phyloP scores from a whole-genome alignment of 2,888 invertebrate genomes.

The Mechanitis mazaeus region DNA sequence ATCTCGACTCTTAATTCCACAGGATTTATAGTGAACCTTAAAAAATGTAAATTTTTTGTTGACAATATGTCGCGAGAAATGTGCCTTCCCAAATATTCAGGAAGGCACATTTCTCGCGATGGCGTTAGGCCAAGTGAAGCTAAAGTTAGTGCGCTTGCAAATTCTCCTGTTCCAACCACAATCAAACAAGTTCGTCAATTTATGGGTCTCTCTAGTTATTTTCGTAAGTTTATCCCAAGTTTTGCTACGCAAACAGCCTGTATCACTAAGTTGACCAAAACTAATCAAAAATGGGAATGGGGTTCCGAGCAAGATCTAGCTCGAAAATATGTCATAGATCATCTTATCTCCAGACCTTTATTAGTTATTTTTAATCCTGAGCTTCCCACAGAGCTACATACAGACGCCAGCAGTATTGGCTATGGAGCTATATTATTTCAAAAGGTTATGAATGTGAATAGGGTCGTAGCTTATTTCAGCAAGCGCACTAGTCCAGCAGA shows the following conservation, averaged over 20 bases:
- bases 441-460: conserved; percentile 5
- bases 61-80: too few species aligned
- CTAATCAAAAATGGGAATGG: conserved; percentile 35
- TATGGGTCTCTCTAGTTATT: conserved; percentile 29
- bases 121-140: conserved; percentile 24
- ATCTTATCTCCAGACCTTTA: conserved; percentile 26
- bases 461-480: too few species aligned
- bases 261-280: conserved; percentile 35
- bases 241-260: conserved; percentile 32
- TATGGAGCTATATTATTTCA: conserved; percentile 37
- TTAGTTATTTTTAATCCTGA: conserved; percentile 25
- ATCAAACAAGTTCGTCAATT: conserved; percentile 31
- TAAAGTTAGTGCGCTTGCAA: conserved; percentile 26
- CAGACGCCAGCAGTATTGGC: conserved; percentile 29
- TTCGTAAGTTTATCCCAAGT: conserved; percentile 31
- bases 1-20: conserved; percentile 11
- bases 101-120: conserved; percentile 22
- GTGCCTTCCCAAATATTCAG: conserved; percentile 31
- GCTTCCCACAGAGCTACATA: conserved; percentile 31
- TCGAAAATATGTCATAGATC: conserved; percentile 28
- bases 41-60: conserved; percentile 28
- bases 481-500: too few species aligned
- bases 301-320: conserved; percentile 33
- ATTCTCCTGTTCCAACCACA: conserved; percentile 23
- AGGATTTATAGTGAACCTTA: conserved; percentile 24